A percentile compares a stretch with the other conserved stretches of the same genome.
Conservation (phyloP, 2,797 vertebrate genomes). For the Scolopax rusticola region DNA sequence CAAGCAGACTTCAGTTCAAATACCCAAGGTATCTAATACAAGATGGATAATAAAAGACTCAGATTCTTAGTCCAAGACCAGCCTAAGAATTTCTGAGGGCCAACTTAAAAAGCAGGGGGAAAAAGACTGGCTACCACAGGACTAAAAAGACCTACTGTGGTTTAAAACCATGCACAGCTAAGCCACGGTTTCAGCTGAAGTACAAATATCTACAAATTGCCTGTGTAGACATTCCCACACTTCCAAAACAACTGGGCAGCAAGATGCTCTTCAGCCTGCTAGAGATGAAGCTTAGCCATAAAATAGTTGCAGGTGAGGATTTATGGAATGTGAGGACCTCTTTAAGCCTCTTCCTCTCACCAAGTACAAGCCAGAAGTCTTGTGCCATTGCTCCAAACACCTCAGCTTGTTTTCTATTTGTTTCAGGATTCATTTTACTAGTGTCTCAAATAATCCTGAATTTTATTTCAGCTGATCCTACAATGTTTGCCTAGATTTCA, state of each 20-base stretch:
- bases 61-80: neutral
- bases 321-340: neutral
- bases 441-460: neutral
- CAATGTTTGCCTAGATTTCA: neutral
- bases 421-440: neutral
- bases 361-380: neutral
- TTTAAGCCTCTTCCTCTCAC: neutral
- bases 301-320: neutral
- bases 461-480: neutral
- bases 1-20: neutral
- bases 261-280: neutral
- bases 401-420: neutral
- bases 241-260: neutral
- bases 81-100: neutral
- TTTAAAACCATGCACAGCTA: neutral
- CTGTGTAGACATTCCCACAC: neutral
- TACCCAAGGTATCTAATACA: neutral
- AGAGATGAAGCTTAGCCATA: neutral
- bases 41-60: neutral
- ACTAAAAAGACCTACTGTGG: neutral
- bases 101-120: rapidly evolving
- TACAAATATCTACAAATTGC: neutral
- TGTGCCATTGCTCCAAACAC: neutral
- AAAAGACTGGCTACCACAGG: neutral
- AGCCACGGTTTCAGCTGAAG: neutral